Evolutionary conservation across 2,113 vertebrate species (phyloP).

Genomic region (Ancistrus triradiatus): DNA sequence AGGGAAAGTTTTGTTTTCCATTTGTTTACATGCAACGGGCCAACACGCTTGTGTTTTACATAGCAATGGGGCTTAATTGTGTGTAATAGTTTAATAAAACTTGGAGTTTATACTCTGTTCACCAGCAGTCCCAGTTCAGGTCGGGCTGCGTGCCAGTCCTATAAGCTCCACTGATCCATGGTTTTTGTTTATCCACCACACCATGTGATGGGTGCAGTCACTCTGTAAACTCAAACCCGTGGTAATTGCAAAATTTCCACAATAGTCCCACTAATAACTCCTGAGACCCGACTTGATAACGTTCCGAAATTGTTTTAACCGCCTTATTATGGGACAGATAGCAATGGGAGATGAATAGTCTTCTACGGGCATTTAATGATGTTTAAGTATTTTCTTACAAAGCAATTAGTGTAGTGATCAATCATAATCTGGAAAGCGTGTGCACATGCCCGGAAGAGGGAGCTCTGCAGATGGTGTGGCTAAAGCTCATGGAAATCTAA

Average conservation of each 20-base stretch:
- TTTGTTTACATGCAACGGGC: conserved; percentile 36
- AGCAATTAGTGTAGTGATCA: conserved; percentile 21
- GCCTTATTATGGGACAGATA: conserved; percentile 4
- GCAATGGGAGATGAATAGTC: conserved; percentile 16
- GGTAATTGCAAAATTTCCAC: conserved; percentile 26
- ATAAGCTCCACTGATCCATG: conserved; percentile 21
- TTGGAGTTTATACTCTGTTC: too few relatives aligned
- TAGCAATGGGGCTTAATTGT: too few relatives aligned
- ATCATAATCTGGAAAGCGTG: conserved; percentile 10
- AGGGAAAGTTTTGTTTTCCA: conserved; percentile 12
- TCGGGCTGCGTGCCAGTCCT: conserved; percentile 1
- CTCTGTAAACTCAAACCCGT: conserved; percentile 22
- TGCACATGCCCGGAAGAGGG: not conserved
- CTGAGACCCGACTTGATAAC: conserved; percentile 1
- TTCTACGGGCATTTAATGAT: conserved; percentile 28
- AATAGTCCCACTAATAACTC: conserved; percentile 14
- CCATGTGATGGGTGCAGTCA: conserved; percentile 6
- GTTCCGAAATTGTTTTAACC: conserved; percentile 7
- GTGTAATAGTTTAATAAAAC: too few relatives aligned
- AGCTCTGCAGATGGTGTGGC: not conserved
- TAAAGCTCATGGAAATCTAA: conserved; percentile 20
- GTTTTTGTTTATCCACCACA: conserved; percentile 3
- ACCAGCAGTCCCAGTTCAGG: too few relatives aligned
- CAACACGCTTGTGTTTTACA: too few relatives aligned
- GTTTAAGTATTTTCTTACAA: conserved; percentile 35